phyloP scores from a whole-genome alignment of 2,113 vertebrate species.

The Rhabdomys dilectus region DNA sequence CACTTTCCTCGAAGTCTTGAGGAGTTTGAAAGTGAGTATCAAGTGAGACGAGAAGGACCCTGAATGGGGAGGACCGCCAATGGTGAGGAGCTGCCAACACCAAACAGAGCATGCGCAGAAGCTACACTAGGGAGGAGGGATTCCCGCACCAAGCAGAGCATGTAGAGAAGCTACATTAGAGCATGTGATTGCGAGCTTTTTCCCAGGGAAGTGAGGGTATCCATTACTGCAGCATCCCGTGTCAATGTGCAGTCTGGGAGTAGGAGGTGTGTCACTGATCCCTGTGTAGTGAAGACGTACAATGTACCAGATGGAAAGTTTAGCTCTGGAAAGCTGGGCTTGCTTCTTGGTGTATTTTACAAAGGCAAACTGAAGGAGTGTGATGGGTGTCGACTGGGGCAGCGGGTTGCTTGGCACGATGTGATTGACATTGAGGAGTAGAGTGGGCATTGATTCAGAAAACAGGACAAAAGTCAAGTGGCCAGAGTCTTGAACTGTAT shows the following conservation, averaged over 20 bases:
- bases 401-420: accelerated
- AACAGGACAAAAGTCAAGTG: background rate
- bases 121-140: accelerated
- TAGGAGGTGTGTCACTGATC: accelerated
- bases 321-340: accelerated
- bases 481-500: background rate
- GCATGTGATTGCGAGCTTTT: accelerated
- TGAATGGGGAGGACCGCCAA: accelerated
- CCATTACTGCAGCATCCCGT: accelerated
- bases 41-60: accelerated
- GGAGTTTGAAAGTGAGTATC: too few relatives aligned
- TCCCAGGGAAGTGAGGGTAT: background rate
- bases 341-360: too few relatives aligned
- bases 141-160: accelerated
- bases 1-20: accelerated
- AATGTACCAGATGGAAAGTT: background rate
- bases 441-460: background rate
- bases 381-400: accelerated
- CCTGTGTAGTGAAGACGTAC: accelerated
- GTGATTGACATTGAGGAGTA: accelerated
- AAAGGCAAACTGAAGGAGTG: accelerated
- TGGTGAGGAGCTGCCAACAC: too few relatives aligned
- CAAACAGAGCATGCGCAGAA: accelerated
- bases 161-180: accelerated
- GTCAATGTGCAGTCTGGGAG: too few relatives aligned